Percentiles rank a stretch among this genome's conserved stretches.
Evolutionary conservation across 1,140 invertebrate genomes (phyloP).

Genomic region (Papilio glaucus): DNA sequence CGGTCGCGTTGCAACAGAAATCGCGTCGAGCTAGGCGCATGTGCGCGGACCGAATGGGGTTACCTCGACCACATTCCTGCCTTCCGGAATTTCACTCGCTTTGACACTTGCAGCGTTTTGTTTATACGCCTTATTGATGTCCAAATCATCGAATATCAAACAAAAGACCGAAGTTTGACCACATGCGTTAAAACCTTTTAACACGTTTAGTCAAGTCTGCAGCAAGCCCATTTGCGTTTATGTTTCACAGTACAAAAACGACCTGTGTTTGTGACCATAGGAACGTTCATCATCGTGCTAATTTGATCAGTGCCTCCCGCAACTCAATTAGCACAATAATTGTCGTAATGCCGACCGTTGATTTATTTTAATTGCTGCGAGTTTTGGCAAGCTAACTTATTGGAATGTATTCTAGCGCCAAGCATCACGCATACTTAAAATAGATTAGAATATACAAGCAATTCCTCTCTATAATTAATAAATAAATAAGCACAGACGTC

Average conservation of each 20-base stretch:
- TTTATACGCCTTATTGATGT: constrained; percentile 31
- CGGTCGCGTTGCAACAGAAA: constrained; percentile 65
- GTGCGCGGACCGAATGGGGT: constrained; percentile 71
- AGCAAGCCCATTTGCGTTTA: no score
- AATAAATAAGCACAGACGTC: not conserved
- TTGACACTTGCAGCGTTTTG: constrained; percentile 60
- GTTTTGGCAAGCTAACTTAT: constrained; percentile 34
- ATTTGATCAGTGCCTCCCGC: not conserved
- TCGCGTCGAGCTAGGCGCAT: constrained; percentile 67
- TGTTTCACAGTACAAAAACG: not conserved
- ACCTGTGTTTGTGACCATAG: not conserved
- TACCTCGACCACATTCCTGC: constrained; percentile 77
- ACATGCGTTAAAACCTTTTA: not conserved
- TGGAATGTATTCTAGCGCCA: constrained; percentile 31
- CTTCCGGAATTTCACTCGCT: constrained; percentile 77
- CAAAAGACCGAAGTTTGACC: not conserved
- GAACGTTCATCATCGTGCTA: constrained; percentile 7
- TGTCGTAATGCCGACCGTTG: constrained; percentile 25
- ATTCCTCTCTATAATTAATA: not conserved
- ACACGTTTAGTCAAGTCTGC: not conserved
- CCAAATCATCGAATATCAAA: not conserved
- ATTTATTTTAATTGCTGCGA: constrained; percentile 31
- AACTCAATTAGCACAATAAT: constrained; percentile 29
- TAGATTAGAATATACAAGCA: not conserved
- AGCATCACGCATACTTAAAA: constrained; percentile 27